Base-by-base conservation (phyloP, 2,888 invertebrate species). In the Geophilus truncorum region DNA sequence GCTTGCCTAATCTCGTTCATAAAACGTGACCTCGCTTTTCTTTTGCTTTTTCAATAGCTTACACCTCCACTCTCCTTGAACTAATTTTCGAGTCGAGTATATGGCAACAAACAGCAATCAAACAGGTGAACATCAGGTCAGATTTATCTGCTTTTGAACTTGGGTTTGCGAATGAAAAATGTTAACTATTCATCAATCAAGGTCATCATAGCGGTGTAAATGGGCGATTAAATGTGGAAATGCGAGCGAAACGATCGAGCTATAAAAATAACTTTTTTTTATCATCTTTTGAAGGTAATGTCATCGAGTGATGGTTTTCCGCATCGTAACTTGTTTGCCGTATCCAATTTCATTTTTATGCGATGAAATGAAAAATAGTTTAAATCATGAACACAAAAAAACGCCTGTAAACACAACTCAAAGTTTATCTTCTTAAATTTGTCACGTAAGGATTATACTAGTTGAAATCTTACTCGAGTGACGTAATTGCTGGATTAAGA, bases 181-280 rank as follows among this genome's bases (percentile, higher is more conserved):
- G 51, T 51, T n/a, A 70, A 70, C 70, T 70, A 70, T 70, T 70
- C 70, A 70, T 70, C 28, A 28, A 70, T 70, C 28, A 70, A 70
- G 70, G 70, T 70, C 70, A 70, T 51, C 51, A 25, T 10, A 25
- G 28, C 18, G 0, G 51, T 51, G 51, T 1, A n/a, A 51, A 51
- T 51, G 21, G 21, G 51, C 51, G 51, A 51, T 51, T n/a, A 51
- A 51, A 51, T 51, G 7, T 51, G n/a, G n/a, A 51, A 51, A 51
- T 51, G 15, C 7, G 18, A 51, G n/a, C 51, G 18, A 51, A 51
- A 51, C 51, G 18, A 51, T 15, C 18, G 7, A 18, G 18, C 51
- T 21, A n/a, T 51, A 18, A 51, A 51, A 51, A 18, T n/a, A n/a
- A n/a, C n/a, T n/a, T n/a, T n/a, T n/a, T n/a, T n/a, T n/a, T n/a